phyloP scores from a whole-genome alignment of 2,797 vertebrate genomes.

The Ammospiza maritima region DNA sequence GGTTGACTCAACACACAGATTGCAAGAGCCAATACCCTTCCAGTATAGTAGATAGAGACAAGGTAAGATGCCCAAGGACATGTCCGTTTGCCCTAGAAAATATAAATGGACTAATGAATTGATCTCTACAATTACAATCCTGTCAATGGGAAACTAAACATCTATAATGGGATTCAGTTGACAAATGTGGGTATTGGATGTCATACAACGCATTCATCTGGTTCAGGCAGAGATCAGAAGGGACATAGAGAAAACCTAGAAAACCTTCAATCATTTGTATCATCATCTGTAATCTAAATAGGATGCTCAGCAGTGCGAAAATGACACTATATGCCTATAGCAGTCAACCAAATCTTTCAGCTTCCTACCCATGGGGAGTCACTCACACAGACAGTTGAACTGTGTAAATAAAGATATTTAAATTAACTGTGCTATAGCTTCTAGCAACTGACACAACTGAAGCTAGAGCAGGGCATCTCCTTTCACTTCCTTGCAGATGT shows the following conservation, averaged over 20 bases:
- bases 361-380: background rate
- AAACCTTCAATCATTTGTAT: background rate
- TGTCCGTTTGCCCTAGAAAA: background rate
- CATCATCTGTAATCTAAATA: background rate
- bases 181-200: background rate
- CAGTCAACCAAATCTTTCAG: background rate
- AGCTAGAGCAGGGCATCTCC: background rate
- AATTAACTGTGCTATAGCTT: background rate
- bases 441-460: background rate
- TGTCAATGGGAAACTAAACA: background rate
- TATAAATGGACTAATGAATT: background rate
- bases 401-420: background rate
- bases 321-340: background rate
- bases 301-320: background rate
- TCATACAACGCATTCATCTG: background rate
- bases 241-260: background rate
- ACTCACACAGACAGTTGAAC: background rate
- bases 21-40: background rate
- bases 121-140: background rate
- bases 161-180: background rate
- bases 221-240: rapidly evolving
- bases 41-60: background rate
- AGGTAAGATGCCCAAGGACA: background rate
- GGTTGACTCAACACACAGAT: background rate
- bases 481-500: background rate